A percentile compares a stretch with the other conserved stretches of the same genome.
These are phyloP conservation scores for Hirtodrosophila alboralis DNA, from an alignment of 2,888 invertebrate species.

Conservation along the genomic window DNA sequence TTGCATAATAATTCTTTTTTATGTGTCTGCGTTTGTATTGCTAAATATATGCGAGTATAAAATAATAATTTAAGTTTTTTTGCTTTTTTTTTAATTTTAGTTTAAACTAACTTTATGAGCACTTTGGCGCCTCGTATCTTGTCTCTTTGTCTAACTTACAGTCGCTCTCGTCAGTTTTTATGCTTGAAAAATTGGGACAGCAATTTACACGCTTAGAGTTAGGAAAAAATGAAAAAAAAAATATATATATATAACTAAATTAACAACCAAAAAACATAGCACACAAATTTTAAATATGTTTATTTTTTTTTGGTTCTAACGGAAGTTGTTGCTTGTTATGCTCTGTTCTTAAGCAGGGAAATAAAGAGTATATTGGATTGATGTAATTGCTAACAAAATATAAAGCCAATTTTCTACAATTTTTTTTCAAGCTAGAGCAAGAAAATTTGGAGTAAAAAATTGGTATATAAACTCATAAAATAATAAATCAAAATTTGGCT, in stretches of 20 bases:
- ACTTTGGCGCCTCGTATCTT: conserved; percentile 10
- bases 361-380: conserved; percentile 26
- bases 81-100: conserved; percentile 14
- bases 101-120: conserved; percentile 48
- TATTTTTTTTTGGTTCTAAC: conserved; percentile 61
- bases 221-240: conserved; percentile 19
- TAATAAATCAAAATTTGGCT: too few species aligned
- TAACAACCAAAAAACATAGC: conserved; percentile 27
- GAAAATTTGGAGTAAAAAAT: too few species aligned
- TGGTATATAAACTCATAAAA: too few species aligned
- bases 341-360: too few species aligned
- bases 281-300: conserved; percentile 47
- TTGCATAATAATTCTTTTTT: conserved; percentile 76
- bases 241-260: conserved; percentile 19
- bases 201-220: conserved; percentile 70
- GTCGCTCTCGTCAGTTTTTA: conserved; percentile 56
- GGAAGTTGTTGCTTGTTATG: conserved; percentile 66
- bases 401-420: too few species aligned
- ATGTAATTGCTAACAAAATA: too few species aligned
- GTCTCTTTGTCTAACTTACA: conserved; percentile 4
- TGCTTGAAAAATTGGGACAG: conserved; percentile 79
- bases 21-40: conserved; percentile 59
- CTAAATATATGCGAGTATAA: conserved; percentile 43
- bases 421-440: too few species aligned
- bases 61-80: conserved; percentile 26